Base-by-base conservation (phyloP, 2,113 vertebrate genomes). In the Atractosteus spatula region DNA sequence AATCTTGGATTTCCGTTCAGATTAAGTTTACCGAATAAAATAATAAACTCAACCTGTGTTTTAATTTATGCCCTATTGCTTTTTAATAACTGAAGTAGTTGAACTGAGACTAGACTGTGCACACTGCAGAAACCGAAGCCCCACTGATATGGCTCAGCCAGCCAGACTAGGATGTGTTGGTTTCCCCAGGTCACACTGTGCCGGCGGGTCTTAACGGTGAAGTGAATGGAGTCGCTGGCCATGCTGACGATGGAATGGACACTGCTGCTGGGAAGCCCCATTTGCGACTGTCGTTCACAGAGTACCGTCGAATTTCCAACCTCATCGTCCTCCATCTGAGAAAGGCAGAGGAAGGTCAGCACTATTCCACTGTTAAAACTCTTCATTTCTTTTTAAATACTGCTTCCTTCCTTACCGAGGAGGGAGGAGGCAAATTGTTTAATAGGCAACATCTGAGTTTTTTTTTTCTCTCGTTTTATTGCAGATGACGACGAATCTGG, bases 251-350 rank as follows among this genome's bases (percentile, higher is more conserved):
- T 0, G 14, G 71, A 0, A 88, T 82, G 64, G 87, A 86, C 3
- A 91, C 86, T 59, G 16, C 78, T 0, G 86, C 84, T 16, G 74
- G 89, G 62, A 97, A 94, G 72, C 88, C 95, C 3, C 89, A 94
- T 7, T 84, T 97, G 17, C 92, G 93, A 4, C 90, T 99, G 72
- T 95, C 95, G 13, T 99, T 98, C 74, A 71, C 92, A 0, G 98
- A 99, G 72, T 99, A 99, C 85, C 92, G 87, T 14, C 92, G 95
- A 3, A 94, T 99, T 85, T 98, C 98, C 43, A 99, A 99, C 79
- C 91, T 99, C 72, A 84, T 99, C 55, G 98, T 99, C 47, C 89
- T 97, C 76, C 97, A 97, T 79, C 89, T 99, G 74, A 93, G 98
- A 73, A 94, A 87, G 77, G 83, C 90, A 41, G 96, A 99, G 68